Conservation (phyloP, 2,888 invertebrate genomes). For the Epinotia nisella region DNA sequence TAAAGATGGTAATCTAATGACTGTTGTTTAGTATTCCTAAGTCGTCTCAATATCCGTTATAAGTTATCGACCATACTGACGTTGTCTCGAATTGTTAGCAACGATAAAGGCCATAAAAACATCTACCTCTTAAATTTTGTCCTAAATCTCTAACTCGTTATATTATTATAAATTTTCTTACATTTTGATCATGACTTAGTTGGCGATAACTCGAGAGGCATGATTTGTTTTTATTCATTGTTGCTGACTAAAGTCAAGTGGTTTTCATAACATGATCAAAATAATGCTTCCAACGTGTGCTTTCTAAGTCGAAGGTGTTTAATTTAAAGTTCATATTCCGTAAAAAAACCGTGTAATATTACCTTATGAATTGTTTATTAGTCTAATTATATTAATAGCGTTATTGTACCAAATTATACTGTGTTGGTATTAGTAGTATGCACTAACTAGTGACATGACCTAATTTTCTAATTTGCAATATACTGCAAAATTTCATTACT, state of each 20-base stretch:
- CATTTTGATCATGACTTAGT: conserved; percentile 9
- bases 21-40: conserved; percentile 35
- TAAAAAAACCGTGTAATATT: background rate
- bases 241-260: conserved; percentile 40
- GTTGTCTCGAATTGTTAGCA: conserved; percentile 75
- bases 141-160: conserved; percentile 10
- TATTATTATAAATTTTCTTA: background rate
- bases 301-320: conserved; percentile 8
- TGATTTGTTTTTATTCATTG: conserved; percentile 36
- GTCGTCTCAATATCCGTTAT: conserved; percentile 35
- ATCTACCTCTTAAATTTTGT: conserved; percentile 17
- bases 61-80: conserved; percentile 75
- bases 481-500: background rate
- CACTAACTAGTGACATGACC: conserved; percentile 38
- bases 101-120: conserved; percentile 22
- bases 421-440: conserved; percentile 3
- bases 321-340: background rate
- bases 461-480: conserved; percentile 25
- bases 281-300: conserved; percentile 32
- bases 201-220: conserved; percentile 3
- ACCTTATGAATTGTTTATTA: background rate
- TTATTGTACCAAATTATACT: background rate
- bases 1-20: conserved; percentile 23
- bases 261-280: conserved; percentile 35
- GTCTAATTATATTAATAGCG: background rate